Conservation (phyloP, 2,888 invertebrate genomes). For the Ennomos quercinarius region DNA sequence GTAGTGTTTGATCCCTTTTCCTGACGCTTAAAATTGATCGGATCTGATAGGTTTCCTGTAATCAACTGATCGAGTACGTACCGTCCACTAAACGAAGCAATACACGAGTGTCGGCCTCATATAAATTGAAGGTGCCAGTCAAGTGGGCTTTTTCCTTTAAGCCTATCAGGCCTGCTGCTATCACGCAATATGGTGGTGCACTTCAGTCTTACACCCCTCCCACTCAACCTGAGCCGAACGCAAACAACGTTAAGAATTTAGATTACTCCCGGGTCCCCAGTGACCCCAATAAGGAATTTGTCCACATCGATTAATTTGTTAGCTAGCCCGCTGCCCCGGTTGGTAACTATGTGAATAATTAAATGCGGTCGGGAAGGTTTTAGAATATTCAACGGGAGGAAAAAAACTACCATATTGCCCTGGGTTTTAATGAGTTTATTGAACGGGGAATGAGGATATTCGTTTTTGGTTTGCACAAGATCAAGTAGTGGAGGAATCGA, state of each 20-base stretch:
- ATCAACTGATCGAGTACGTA: conserved; percentile 15
- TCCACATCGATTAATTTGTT: conserved; percentile 58
- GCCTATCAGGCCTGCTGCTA: conserved; percentile 16
- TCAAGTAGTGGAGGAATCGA: no score
- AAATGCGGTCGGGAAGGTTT: conserved; percentile 19
- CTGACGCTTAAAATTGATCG: neutral
- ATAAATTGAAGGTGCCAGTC: conserved; percentile 30
- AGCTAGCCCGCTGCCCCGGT: conserved; percentile 25
- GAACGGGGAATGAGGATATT: neutral
- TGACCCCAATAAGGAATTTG: conserved; percentile 52
- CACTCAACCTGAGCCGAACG: conserved; percentile 23
- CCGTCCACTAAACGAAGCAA: conserved; percentile 6
- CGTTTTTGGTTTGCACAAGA: no score
- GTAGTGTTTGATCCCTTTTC: conserved; percentile 10
- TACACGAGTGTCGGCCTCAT: conserved; percentile 11
- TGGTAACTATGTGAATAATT: conserved; percentile 30
- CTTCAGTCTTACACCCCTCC: neutral
- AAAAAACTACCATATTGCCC: conserved; percentile 1
- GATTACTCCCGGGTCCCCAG: conserved; percentile 39
- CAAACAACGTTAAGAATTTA: conserved; percentile 49
- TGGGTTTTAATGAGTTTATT: neutral
- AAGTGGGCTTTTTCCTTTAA: conserved; percentile 32
- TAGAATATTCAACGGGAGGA: conserved; percentile 7
- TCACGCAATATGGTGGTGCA: conserved; percentile 21
- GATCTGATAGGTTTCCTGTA: conserved; percentile 19